Evolutionary conservation across 2,113 vertebrate species (phyloP).

Genomic region (Corythornis vintsioides): DNA sequence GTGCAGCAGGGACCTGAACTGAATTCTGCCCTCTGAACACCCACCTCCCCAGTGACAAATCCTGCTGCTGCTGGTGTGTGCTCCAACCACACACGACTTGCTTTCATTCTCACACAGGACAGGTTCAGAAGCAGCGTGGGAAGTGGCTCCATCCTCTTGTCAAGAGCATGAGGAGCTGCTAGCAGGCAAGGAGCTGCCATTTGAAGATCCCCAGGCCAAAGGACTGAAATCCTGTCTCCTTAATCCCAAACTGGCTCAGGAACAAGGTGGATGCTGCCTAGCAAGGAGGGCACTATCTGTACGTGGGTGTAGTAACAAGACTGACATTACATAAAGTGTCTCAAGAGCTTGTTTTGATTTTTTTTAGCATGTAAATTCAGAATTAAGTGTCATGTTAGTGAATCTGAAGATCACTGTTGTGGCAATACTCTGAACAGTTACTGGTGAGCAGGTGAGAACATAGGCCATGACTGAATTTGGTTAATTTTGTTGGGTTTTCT

Average conservation of each 20-base stretch:
- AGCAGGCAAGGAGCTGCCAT: fast-evolving
- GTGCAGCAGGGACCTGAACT: not conserved
- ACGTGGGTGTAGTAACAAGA: not conserved
- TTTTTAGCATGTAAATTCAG: not conserved
- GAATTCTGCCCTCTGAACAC: not conserved
- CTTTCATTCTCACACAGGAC: not conserved
- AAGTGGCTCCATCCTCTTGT: not conserved
- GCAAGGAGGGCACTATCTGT: not conserved
- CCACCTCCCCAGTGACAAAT: not conserved
- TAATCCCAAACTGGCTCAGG: not conserved
- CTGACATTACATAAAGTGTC: fast-evolving
- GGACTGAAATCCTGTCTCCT: too few relatives aligned
- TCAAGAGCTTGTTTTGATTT: not conserved
- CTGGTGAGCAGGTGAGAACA: not conserved
- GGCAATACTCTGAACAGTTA: not conserved
- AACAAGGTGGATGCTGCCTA: not conserved
- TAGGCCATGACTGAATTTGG: not conserved
- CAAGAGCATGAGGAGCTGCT: not conserved
- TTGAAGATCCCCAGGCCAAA: not conserved
- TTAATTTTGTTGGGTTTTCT: not conserved
- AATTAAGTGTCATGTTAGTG: not conserved
- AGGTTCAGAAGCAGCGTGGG: not conserved
- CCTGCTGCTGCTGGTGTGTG: not conserved
- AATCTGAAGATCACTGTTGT: not conserved
- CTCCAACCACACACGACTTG: not conserved